Evolutionary conservation across 1,140 invertebrate genomes (phyloP), one percentile per base, ranked within the genome.

Genomic region (Akabosia matsudoensis): DNA sequence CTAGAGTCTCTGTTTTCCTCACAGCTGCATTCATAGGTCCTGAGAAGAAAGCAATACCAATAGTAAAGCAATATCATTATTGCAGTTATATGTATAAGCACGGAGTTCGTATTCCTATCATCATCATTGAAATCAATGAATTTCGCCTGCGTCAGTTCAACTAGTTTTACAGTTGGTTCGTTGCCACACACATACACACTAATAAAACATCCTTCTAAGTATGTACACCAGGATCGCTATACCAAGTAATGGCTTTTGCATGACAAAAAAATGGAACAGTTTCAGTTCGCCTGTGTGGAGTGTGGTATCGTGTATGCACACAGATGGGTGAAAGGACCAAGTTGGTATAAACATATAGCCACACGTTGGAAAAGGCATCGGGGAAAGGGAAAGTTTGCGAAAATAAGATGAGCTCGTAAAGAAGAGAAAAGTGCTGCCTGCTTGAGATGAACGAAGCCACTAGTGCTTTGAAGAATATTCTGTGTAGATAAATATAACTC

Each of bases 131-230:
- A 75, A 75, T 75, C 74, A 75, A 75, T 75, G 74, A 70, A 75
- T 70, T 75, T 45, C 74, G 74, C 74, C 74, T 75, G 74, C 74
- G 74, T 70, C 74, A 75, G 74, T 75, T 75, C 61, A 67, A 67
- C 61, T 67, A 67, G 61, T 67, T 67, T 67, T 67, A 45, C 30
- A 67, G 61, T 31, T 45, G 37, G 37, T 45, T 22, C 30, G 61
- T 67, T 30, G 61, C 61, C 61, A 67, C 61, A 67, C 24, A 24
- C 61, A 67, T 67, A 31, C n/a, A 67, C 3, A n/a, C 61, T 30
- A 24, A 67, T 67, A 10, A 7, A 30, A 30, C 61, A 67, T 30
- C 24, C 7, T 56, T n/a, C n/a, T n/a, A n/a, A n/a, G n/a, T n/a
- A n/a, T n/a, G n/a, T n/a, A n/a, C 14, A 61, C 4, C 24, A 61